A percentile compares a stretch with the other conserved stretches of the same genome.
These are phyloP conservation scores for Elegia similella DNA, from an alignment of 2,888 invertebrate species.

Conservation along the genomic window DNA sequence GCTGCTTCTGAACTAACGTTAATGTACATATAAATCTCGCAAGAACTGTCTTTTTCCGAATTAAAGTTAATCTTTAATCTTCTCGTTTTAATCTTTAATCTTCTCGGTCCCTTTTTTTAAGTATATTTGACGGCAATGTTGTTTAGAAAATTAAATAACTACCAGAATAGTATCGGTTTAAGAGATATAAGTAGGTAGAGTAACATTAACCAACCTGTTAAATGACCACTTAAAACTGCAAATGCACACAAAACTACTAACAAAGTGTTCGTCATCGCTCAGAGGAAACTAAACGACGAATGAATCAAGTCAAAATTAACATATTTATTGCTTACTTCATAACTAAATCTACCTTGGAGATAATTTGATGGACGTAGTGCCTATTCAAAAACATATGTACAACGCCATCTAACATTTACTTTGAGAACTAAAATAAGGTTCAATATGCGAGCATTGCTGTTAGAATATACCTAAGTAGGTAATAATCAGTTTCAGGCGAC, in stretches of 20 bases:
- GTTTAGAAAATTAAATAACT: too few relatives aligned
- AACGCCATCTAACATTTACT: background rate
- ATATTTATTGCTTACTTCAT: background rate
- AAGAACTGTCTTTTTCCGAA: too few relatives aligned
- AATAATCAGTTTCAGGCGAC: background rate
- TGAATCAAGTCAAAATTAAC: background rate
- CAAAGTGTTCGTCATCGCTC: background rate
- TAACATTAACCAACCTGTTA: background rate
- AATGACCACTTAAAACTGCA: background rate
- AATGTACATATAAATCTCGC: too few relatives aligned
- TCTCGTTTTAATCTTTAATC: too few relatives aligned
- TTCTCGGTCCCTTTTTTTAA: too few relatives aligned
- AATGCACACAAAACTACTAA: background rate
- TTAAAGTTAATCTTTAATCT: too few relatives aligned
- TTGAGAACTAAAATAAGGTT: background rate
- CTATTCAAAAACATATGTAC: background rate
- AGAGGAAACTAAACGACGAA: background rate
- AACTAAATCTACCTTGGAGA: constrained; percentile 2
- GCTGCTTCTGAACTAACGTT: too few relatives aligned
- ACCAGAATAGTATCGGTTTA: too few relatives aligned
- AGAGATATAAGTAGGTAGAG: too few relatives aligned
- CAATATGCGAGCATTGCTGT: background rate
- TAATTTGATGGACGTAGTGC: background rate
- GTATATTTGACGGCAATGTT: too few relatives aligned
- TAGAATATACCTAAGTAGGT: background rate